A percentile compares a stretch with the other conserved stretches of the same genome.
phyloP scores from a whole-genome alignment of 1,140 invertebrate genomes.

The Brachionus plicatilis region DNA sequence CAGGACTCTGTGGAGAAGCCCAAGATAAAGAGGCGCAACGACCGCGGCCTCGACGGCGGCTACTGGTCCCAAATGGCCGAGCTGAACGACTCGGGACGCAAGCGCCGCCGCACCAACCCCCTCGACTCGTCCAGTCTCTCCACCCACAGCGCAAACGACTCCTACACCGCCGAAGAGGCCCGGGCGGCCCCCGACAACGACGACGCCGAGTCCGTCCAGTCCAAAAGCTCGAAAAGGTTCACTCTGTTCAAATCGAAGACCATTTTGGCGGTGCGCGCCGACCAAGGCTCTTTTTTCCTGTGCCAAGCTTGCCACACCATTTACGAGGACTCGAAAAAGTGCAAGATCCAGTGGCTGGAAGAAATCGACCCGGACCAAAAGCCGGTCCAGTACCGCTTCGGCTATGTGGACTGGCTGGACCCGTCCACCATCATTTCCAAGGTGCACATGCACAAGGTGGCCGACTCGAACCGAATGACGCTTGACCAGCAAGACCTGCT shows the following conservation, averaged over 20 bases:
- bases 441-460: conserved; percentile 68
- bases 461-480: conserved; percentile 64
- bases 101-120: not conserved
- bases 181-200: not conserved
- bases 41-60: conserved; percentile 18
- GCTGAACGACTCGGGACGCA: not conserved
- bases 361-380: conserved; percentile 58
- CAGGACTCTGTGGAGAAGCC: not conserved
- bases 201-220: not conserved
- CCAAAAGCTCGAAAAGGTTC: conserved; percentile 61
- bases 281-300: conserved; percentile 74
- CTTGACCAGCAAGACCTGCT: conserved; percentile 67
- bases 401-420: conserved; percentile 75
- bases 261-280: conserved; percentile 81
- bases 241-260: conserved; percentile 59
- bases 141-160: not conserved
- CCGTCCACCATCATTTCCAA: conserved; percentile 64
- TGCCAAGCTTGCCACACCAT: conserved; percentile 86
- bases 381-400: conserved; percentile 73
- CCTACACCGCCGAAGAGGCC: not conserved
- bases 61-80: conserved; percentile 7
- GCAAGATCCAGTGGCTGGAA: conserved; percentile 78
- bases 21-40: not conserved
- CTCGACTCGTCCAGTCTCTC: not conserved
- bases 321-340: conserved; percentile 67